Evolutionary conservation across 2,113 vertebrate species (phyloP).

Genomic region (Paradoxurus hermaphroditus): DNA sequence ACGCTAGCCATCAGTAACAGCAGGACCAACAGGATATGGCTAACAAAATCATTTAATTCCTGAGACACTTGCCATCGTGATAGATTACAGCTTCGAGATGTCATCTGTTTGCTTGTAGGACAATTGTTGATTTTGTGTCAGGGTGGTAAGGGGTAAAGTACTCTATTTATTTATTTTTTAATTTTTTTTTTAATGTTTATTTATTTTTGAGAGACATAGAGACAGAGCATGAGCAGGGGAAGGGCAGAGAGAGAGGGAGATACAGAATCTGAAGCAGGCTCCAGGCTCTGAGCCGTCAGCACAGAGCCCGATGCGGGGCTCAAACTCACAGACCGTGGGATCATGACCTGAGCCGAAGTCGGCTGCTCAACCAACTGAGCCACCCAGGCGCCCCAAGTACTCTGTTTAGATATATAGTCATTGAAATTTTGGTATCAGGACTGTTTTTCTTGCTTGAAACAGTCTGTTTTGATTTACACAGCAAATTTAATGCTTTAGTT

Average conservation of each 20-base stretch:
- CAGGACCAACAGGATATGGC: neutral
- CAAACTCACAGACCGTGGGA: too few species aligned
- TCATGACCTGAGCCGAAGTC: too few species aligned
- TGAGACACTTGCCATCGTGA: neutral
- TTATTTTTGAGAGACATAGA: too few species aligned
- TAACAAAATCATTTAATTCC: neutral
- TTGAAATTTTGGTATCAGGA: neutral
- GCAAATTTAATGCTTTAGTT: neutral
- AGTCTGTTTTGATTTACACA: neutral
- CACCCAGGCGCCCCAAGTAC: too few species aligned
- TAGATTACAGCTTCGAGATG: neutral
- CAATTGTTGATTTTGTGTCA: neutral
- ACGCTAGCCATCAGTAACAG: neutral
- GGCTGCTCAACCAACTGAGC: too few species aligned
- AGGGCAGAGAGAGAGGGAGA: too few species aligned
- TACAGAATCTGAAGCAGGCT: too few species aligned
- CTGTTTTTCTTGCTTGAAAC: neutral
- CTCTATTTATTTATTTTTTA: too few species aligned
- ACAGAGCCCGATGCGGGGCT: too few species aligned
- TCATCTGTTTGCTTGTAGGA: neutral
- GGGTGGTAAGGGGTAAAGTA: neutral
- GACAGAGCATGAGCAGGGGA: too few species aligned
- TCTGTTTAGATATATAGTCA: neutral
- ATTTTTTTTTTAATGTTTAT: too few species aligned
- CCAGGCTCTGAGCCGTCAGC: too few species aligned